Evolutionary conservation across 2,797 vertebrate species (phyloP).

Genomic region (Eleutherodactylus coqui): DNA sequence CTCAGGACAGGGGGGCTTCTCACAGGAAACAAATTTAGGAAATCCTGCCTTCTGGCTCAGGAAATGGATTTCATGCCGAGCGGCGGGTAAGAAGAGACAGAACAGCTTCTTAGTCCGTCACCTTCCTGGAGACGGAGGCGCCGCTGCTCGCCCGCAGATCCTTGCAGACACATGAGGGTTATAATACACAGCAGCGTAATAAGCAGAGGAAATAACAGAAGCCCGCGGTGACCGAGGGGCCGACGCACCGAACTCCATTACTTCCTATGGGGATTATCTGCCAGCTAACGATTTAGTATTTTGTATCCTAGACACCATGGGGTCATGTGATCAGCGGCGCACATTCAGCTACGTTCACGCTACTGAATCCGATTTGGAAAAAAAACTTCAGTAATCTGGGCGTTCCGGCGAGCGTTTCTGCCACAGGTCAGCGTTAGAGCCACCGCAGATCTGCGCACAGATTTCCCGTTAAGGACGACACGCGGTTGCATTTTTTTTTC

Average conservation of each 20-base stretch:
- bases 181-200: not conserved
- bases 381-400: too few relatives aligned
- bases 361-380: too few relatives aligned
- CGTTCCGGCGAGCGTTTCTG: too few relatives aligned
- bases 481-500: too few relatives aligned
- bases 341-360: too few relatives aligned
- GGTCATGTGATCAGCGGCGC: too few relatives aligned
- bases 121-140: slow-evolving; percentile 65
- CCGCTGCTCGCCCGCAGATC: not conserved
- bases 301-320: too few relatives aligned
- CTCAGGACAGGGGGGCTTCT: slow-evolving; percentile 65
- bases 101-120: slow-evolving; percentile 70
- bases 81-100: slow-evolving; percentile 67
- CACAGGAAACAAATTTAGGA: slow-evolving; percentile 80
- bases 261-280: not conserved
- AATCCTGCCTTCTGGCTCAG: slow-evolving; percentile 78
- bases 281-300: too few relatives aligned
- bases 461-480: too few relatives aligned
- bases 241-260: not conserved
- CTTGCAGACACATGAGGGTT: not conserved
- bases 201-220: not conserved
- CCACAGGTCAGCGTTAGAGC: too few relatives aligned
- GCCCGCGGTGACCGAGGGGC: not conserved
- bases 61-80: slow-evolving; percentile 74
- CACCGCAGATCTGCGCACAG: too few relatives aligned